phyloP scores from a whole-genome alignment of 2,113 vertebrate genomes.

The Pogonocichla stellata region DNA sequence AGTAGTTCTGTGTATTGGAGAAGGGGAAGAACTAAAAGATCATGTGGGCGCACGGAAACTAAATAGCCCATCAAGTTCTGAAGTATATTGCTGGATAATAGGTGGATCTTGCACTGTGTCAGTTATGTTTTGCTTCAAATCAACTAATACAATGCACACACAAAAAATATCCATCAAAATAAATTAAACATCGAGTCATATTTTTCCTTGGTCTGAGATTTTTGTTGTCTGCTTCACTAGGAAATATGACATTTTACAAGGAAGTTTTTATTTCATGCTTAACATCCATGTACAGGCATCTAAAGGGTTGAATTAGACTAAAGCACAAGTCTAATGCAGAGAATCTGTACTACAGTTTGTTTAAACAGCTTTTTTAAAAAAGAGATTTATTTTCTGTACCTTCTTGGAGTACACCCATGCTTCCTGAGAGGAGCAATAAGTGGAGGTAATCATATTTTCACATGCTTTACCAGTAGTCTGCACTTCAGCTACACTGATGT shows the following conservation, averaged over 20 bases:
- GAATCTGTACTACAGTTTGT: not conserved
- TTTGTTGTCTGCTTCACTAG: not conserved
- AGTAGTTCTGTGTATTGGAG: not conserved
- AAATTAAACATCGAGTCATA: not conserved
- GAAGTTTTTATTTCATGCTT: not conserved
- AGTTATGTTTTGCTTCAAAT: not conserved
- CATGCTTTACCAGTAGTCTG: not conserved
- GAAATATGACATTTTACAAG: not conserved
- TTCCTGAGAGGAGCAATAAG: not conserved
- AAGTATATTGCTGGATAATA: not conserved
- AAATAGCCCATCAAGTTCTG: not conserved
- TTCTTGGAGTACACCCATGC: not conserved
- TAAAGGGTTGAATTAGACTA: not conserved
- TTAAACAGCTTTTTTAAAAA: not conserved
- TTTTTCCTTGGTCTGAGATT: not conserved
- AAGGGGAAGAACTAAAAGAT: not conserved
- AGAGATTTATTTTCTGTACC: not conserved
- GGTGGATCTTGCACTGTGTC: not conserved
- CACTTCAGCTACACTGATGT: not conserved
- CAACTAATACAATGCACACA: not conserved
- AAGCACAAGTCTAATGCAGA: not conserved
- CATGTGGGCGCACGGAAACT: not conserved
- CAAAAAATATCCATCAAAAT: not conserved
- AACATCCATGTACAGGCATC: not conserved
- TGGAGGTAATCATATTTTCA: not conserved